A percentile compares a stretch with the other conserved stretches of the same genome.
Evolutionary conservation across 2,888 invertebrate species (phyloP).

Genomic region (Pachymerium ferrugineum): DNA sequence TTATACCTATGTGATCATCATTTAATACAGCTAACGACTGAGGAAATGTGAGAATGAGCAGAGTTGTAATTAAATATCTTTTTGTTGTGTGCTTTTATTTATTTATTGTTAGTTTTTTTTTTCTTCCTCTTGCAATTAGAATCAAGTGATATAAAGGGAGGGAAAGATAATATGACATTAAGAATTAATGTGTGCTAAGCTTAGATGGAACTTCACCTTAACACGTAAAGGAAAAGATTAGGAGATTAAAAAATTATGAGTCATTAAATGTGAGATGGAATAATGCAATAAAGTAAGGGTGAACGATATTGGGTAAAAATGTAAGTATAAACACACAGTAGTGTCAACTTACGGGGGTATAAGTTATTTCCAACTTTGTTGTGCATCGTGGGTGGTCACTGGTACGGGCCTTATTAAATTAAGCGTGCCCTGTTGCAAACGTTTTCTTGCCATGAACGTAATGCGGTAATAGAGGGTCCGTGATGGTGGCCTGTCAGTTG

Average conservation of each 20-base stretch:
- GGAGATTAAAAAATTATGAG: not conserved
- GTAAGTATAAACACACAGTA: not conserved
- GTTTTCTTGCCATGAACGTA: not conserved
- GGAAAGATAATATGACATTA: not conserved
- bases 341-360: not conserved
- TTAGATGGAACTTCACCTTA: not conserved
- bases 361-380: no score
- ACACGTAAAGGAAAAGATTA: conserved; percentile 12
- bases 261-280: not conserved
- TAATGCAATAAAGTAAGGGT: not conserved
- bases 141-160: conserved; percentile 7
- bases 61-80: not conserved
- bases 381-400: not conserved
- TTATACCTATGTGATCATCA: conserved; percentile 1
- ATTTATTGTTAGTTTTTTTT: not conserved
- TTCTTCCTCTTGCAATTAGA: not conserved
- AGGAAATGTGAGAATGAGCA: conserved; percentile 13
- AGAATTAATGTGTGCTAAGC: conserved; percentile 8
- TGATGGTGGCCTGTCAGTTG: conserved; percentile 4
- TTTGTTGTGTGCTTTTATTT: conserved; percentile 8
- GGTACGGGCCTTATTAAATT: conserved; percentile 4
- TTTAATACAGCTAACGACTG: conserved; percentile 3
- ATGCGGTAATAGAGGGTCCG: not conserved
- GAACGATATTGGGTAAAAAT: not conserved
- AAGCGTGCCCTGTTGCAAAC: not conserved